phyloP scores from a whole-genome alignment of 2,797 vertebrate genomes.

The Tiaroga cobitis region DNA sequence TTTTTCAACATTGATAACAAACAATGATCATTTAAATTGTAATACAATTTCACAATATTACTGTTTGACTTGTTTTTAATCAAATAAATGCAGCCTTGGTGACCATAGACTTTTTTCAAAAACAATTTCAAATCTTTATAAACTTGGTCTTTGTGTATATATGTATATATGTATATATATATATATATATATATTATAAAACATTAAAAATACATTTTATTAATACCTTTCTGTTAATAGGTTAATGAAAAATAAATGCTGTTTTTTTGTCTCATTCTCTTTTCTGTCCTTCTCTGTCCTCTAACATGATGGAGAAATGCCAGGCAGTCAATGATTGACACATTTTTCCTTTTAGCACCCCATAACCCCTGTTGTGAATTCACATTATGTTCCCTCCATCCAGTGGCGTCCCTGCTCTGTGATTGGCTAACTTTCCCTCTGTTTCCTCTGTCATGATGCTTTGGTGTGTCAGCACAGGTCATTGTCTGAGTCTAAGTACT shows the following conservation, averaged over 20 bases:
- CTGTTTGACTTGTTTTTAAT: background rate
- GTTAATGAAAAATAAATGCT: background rate
- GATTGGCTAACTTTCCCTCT: constrained; percentile 48
- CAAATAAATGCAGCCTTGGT: background rate
- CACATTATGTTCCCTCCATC: constrained; percentile 43
- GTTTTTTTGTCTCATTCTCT: background rate
- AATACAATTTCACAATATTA: background rate
- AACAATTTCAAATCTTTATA: no score
- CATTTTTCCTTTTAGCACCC: constrained; percentile 50
- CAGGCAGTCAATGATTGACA: constrained; percentile 24
- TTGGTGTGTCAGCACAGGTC: constrained; percentile 40
- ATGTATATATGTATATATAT: no score
- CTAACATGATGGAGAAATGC: constrained; percentile 26
- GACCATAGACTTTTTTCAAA: background rate
- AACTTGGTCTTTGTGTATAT: no score
- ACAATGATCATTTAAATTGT: background rate
- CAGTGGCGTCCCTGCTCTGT: background rate
- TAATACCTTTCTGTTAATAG: constrained; percentile 18
- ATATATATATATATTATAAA: no score
- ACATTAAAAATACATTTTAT: background rate
- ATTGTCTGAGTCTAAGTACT: constrained; percentile 51
- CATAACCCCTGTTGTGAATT: constrained; percentile 53
- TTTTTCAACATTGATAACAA: background rate
- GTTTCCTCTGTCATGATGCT: constrained; percentile 45
- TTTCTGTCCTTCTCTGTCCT: constrained; percentile 38